A percentile compares a stretch with the other conserved stretches of the same genome.
phyloP scores from a whole-genome alignment of 2,113 vertebrate species.

The Strigops habroptila region DNA sequence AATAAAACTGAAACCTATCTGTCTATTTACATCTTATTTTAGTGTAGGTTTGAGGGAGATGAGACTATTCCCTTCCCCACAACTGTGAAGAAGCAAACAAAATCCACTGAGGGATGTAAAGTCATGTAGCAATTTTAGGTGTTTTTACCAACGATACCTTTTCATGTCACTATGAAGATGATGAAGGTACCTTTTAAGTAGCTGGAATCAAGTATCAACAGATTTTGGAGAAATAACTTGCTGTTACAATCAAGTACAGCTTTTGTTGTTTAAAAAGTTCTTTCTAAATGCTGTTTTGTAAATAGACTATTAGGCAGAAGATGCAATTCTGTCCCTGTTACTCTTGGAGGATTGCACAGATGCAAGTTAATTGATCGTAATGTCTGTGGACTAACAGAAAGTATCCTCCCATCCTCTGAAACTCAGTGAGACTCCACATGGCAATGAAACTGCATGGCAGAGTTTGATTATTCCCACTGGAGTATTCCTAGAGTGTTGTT shows the following conservation, averaged over 20 bases:
- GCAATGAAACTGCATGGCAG: accelerated
- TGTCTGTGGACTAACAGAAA: neutral
- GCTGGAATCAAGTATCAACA: neutral
- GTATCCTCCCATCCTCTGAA: neutral
- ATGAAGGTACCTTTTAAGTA: neutral
- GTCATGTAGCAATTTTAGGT: neutral
- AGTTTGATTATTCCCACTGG: neutral
- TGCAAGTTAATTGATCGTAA: neutral
- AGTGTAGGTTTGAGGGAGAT: neutral
- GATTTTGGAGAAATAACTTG: neutral
- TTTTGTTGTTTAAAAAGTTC: neutral
- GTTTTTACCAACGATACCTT: neutral
- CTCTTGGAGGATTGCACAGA: neutral
- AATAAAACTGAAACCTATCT: accelerated
- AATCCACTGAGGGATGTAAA: neutral
- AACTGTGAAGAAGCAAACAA: neutral
- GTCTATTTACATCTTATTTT: neutral
- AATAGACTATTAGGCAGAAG: neutral
- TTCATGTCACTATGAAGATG: neutral
- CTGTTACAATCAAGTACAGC: neutral
- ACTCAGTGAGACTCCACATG: accelerated
- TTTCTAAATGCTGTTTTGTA: neutral
- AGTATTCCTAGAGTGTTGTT: neutral
- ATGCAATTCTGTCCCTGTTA: neutral
- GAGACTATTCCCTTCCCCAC: neutral